phyloP scores from a whole-genome alignment of 2,888 invertebrate genomes.

The Macrosoma leucophasiata region DNA sequence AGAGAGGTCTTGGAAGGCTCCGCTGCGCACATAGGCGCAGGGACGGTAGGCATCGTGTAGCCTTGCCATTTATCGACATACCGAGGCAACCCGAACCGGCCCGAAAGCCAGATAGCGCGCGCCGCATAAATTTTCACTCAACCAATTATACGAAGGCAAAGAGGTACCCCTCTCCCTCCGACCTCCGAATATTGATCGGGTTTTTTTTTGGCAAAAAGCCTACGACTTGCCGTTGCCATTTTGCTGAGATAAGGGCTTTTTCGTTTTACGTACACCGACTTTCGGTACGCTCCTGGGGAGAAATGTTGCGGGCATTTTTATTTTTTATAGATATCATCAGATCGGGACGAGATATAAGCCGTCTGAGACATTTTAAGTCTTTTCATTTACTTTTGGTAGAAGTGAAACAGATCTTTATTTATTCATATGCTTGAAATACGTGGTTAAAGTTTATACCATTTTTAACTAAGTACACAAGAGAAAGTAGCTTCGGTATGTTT shows the following conservation, averaged over 20 bases:
- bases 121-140: conserved; percentile 49
- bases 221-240: conserved; percentile 48
- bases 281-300: conserved; percentile 38
- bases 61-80: conserved; percentile 33
- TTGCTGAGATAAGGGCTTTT: conserved; percentile 53
- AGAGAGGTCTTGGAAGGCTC: conserved; percentile 9
- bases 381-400: too few species aligned
- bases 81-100: conserved; percentile 35
- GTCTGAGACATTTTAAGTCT: too few species aligned
- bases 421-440: too few species aligned
- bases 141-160: conserved; percentile 56
- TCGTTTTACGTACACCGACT: conserved; percentile 45
- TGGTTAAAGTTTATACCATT: too few species aligned
- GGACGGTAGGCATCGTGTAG: conserved; percentile 29
- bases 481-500: too few species aligned
- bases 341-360: conserved; percentile 34
- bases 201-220: conserved; percentile 55
- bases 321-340: conserved; percentile 30
- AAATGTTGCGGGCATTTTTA: conserved; percentile 30
- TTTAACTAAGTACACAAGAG: too few species aligned
- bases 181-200: conserved; percentile 64
- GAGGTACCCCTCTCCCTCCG: conserved; percentile 39
- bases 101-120: conserved; percentile 41
- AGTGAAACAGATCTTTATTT: too few species aligned
- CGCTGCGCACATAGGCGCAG: conserved; percentile 21